These are phyloP conservation scores for Scopus umbretta DNA, from an alignment of 2,113 vertebrate genomes.

Conservation along the genomic window DNA sequence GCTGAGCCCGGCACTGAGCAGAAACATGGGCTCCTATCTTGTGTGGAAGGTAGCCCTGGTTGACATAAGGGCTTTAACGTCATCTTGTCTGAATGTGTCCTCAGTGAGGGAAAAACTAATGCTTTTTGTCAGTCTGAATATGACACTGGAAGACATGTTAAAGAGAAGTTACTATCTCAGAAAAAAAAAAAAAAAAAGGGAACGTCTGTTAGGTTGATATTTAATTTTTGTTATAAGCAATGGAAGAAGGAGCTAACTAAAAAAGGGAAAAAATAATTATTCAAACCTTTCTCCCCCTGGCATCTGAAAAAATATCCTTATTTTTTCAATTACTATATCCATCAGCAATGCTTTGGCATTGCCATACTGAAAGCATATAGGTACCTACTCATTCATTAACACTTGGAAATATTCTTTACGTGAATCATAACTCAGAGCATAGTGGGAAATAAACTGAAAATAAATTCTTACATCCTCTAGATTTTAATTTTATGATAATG, in stretches of 20 bases:
- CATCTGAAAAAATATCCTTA: not conserved
- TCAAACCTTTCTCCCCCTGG: not conserved
- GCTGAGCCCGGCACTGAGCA: fast-evolving
- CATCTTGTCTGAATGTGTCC: not conserved
- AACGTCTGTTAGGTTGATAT: not conserved
- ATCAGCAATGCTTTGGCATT: not conserved
- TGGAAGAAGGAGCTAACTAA: not conserved
- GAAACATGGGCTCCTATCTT: not conserved
- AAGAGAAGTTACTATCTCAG: not conserved
- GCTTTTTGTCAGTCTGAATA: not conserved
- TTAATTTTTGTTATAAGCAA: not conserved
- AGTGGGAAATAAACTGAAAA: not conserved
- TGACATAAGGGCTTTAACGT: not conserved
- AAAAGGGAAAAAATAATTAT: not conserved
- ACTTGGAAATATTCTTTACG: not conserved
- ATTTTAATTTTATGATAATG: not conserved
- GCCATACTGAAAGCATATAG: not conserved
- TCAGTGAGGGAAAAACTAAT: not conserved
- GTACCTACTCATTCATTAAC: not conserved
- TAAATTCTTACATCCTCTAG: not conserved
- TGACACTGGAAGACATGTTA: not conserved
- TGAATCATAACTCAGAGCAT: not conserved
- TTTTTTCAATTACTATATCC: not conserved
- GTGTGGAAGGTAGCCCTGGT: not conserved
- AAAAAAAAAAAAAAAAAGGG: not conserved